These are phyloP conservation scores for Uria aalge DNA, from an alignment of 2,113 vertebrate species.

Conservation along the genomic window DNA sequence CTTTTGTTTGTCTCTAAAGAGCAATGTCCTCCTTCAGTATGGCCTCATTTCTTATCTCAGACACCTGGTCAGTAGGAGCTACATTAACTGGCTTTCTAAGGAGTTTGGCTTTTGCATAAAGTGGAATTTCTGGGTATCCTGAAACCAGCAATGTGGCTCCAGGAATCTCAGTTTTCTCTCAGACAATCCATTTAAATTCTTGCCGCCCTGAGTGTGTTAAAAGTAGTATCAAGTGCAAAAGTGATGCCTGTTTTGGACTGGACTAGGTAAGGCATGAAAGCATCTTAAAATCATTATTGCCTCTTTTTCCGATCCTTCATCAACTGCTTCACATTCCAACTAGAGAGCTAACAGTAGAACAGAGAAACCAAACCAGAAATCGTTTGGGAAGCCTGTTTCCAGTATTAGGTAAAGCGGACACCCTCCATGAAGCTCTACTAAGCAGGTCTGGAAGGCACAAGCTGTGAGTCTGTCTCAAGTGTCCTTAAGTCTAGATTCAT, in stretches of 20 bases:
- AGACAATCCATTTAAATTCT: not conserved
- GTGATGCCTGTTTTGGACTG: not conserved
- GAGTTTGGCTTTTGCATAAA: not conserved
- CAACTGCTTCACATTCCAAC: not conserved
- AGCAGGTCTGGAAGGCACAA: not conserved
- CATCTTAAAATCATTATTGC: not conserved
- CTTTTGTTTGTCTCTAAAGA: constrained; percentile 28
- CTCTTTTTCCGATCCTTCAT: not conserved
- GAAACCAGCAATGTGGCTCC: not conserved
- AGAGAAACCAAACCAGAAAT: not conserved
- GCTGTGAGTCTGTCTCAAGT: not conserved
- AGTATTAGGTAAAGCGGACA: not conserved
- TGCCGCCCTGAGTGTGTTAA: not conserved
- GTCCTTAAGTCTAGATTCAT: not conserved
- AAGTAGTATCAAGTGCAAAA: not conserved
- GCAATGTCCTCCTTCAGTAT: not conserved
- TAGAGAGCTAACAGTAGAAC: not conserved
- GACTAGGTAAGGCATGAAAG: not conserved
- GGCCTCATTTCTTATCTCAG: not conserved
- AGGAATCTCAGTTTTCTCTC: not conserved
- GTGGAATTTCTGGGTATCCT: not conserved
- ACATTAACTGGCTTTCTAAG: not conserved
- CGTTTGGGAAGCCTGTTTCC: not conserved
- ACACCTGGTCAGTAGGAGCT: not conserved
- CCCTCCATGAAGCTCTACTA: not conserved